Evolutionary conservation across 1,140 invertebrate species (phyloP).

Genomic region (Nomia melanderi): DNA sequence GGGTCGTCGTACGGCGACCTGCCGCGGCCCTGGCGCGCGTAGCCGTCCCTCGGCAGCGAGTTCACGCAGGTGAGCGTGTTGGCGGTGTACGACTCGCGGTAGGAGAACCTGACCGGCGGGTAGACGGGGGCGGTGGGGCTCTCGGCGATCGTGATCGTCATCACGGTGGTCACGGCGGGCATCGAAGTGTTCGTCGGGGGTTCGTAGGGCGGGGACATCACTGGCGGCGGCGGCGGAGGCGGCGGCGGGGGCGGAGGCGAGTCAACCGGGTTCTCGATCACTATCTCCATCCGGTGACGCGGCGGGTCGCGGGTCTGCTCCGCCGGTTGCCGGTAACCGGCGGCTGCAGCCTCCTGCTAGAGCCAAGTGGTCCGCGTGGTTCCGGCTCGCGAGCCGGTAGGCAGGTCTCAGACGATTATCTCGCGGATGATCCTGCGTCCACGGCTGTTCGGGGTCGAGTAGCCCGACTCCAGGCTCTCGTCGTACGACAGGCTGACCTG

Average conservation of each 20-base stretch:
- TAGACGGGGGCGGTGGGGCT: constrained; percentile 45
- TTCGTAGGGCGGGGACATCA: neutral
- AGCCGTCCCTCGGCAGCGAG: neutral
- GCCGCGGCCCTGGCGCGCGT: neutral
- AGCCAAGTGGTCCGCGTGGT: constrained; percentile 79
- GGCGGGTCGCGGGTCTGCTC: constrained; percentile 38
- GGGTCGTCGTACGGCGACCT: constrained; percentile 45
- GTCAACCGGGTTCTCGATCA: constrained; percentile 74
- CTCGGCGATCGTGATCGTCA: constrained; percentile 54
- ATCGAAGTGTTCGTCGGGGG: neutral
- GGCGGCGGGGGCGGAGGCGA: constrained; percentile 48
- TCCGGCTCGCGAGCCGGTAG: constrained; percentile 78
- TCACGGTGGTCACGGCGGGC: constrained; percentile 15
- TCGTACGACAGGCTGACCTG: constrained; percentile 94
- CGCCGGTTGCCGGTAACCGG: constrained; percentile 46
- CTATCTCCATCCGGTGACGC: constrained; percentile 77
- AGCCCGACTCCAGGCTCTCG: constrained; percentile 94
- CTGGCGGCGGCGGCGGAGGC: constrained; percentile 45
- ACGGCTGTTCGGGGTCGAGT: constrained; percentile 95
- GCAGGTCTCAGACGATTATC: constrained; percentile 92
- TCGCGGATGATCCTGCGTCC: constrained; percentile 94
- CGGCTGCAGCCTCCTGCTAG: constrained; percentile 78
- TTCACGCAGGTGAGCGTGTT: neutral
- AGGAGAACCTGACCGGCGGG: constrained; percentile 20
- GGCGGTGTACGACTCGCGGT: constrained; percentile 9